Evolutionary conservation across 2,888 invertebrate genomes (phyloP).

Genomic region (Didymodactylos carnosus): DNA sequence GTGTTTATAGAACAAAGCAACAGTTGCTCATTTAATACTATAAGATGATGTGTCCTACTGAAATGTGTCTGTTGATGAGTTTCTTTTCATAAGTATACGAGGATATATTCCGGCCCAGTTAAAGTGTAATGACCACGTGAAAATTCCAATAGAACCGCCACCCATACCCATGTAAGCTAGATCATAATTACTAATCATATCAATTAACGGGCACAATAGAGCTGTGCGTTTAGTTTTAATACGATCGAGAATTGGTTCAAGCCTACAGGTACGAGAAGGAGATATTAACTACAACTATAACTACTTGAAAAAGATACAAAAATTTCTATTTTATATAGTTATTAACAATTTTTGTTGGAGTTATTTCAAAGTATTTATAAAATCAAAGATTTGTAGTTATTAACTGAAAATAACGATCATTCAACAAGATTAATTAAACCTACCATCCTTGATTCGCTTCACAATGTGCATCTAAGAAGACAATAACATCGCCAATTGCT

Average conservation of each 20-base stretch:
- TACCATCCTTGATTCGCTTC: slow-evolving; percentile 30
- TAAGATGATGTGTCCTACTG: too few relatives aligned
- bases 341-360: too few relatives aligned
- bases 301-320: background rate
- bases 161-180: slow-evolving; percentile 43
- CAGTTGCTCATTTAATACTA: too few relatives aligned
- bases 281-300: too few relatives aligned
- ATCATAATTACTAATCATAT: slow-evolving; percentile 63
- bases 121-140: slow-evolving; percentile 27
- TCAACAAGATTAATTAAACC: slow-evolving; percentile 14
- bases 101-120: slow-evolving; percentile 17
- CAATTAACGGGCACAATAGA: slow-evolving; percentile 79
- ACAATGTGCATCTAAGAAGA: slow-evolving; percentile 35
- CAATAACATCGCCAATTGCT: slow-evolving; percentile 29
- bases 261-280: slow-evolving; percentile 35
- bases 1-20: too few relatives aligned
- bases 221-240: slow-evolving; percentile 58
- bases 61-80: background rate
- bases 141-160: background rate
- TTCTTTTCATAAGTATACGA: background rate
- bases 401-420: too few relatives aligned
- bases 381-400: too few relatives aligned
- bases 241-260: slow-evolving; percentile 66
- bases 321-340: background rate
- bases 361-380: too few relatives aligned